These are phyloP conservation scores for Apostichopus parvimensis DNA, from an alignment of 35 echinoderm and acorn worm genomes.

Conservation along the genomic window DNA sequence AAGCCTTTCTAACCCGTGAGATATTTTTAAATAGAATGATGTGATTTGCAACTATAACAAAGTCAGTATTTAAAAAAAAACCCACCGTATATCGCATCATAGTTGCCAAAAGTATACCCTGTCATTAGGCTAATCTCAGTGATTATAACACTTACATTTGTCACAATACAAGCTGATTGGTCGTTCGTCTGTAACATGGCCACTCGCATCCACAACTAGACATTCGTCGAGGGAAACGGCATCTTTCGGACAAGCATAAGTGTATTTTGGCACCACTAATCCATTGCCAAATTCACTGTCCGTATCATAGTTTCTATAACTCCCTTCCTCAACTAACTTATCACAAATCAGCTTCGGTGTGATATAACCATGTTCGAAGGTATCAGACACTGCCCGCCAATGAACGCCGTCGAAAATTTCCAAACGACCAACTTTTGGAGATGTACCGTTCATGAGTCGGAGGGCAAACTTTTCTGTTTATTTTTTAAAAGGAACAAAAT, in stretches of 20 bases:
- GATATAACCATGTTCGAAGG: neutral
- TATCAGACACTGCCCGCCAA: constrained; percentile 8
- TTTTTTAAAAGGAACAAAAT: neutral
- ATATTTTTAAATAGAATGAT: too few species aligned
- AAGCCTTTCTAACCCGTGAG: too few species aligned
- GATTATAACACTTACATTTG: neutral
- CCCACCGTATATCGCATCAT: too few species aligned
- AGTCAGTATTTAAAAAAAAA: too few species aligned
- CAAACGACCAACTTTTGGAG: neutral
- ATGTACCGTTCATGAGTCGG: constrained; percentile 21
- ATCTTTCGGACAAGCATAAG: neutral
- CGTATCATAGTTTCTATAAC: neutral
- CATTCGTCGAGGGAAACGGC: neutral
- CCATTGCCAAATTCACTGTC: constrained; percentile 20
- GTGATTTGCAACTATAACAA: too few species aligned
- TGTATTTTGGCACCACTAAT: neutral
- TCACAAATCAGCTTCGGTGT: constrained; percentile 17
- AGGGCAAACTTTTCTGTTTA: constrained; percentile 28
- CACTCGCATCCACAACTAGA: neutral
- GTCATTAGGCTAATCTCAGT: too few species aligned
- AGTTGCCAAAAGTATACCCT: too few species aligned
- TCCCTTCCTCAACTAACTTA: constrained; percentile 7
- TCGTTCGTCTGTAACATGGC: neutral
- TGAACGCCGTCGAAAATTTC: constrained; percentile 27
- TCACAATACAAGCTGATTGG: constrained; percentile 35